These are phyloP conservation scores for Torymus tubicola DNA, from an alignment of 2,888 invertebrate genomes.

Conservation along the genomic window DNA sequence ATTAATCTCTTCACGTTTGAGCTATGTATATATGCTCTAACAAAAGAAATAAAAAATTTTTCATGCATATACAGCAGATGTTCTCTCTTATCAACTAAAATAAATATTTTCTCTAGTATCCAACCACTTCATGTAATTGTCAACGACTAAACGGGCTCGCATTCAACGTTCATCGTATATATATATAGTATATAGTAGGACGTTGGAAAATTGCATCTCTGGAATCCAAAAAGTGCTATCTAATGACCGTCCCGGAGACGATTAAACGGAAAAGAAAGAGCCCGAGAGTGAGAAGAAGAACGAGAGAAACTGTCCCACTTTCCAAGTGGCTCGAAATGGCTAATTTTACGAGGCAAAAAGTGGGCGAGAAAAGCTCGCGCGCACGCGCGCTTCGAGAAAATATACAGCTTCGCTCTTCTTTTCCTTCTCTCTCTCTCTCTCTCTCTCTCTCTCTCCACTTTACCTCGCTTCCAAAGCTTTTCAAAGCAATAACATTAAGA, in stretches of 20 bases:
- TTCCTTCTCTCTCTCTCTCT: background rate
- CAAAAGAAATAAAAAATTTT: background rate
- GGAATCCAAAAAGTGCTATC: no score
- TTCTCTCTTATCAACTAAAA: background rate
- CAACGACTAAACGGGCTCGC: no score
- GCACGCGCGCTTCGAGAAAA: background rate
- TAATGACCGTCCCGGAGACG: no score
- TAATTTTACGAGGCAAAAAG: no score
- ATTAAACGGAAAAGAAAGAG: no score
- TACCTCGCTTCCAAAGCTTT: background rate
- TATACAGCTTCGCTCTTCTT: background rate
- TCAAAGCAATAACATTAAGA: conserved; percentile 15
- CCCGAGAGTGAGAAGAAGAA: background rate
- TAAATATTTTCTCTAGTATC: background rate
- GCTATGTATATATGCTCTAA: conserved; percentile 33
- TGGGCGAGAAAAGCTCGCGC: no score
- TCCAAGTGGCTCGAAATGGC: no score
- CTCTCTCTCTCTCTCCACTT: background rate
- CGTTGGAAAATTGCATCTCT: no score
- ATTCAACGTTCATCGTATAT: no score
- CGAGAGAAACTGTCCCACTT: no score
- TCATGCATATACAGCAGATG: background rate
- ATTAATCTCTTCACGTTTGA: conserved; percentile 51
- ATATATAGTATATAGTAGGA: no score
- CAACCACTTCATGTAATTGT: no score